A percentile compares a stretch with the other conserved stretches of the same genome.
These are phyloP conservation scores for Fregata magnificens DNA, from an alignment of 2,113 vertebrate genomes.

Conservation along the genomic window DNA sequence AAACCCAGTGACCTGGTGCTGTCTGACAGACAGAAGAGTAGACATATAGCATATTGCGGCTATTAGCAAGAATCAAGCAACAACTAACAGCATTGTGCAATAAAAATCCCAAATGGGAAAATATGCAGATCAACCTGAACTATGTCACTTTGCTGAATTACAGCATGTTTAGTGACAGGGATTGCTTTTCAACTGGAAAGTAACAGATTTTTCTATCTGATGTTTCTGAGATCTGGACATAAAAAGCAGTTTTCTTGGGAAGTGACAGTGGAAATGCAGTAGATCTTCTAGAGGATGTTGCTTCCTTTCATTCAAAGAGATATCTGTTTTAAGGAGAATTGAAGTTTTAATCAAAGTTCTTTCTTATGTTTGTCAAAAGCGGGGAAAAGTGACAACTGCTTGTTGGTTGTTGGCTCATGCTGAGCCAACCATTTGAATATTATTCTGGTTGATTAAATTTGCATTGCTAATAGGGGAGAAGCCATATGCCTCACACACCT, in stretches of 20 bases:
- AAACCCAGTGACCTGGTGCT: not conserved
- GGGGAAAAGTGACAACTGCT: constrained; percentile 11
- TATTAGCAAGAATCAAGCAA: constrained; percentile 21
- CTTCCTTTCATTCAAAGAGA: not conserved
- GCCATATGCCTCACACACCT: constrained; percentile 51
- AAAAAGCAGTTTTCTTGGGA: not conserved
- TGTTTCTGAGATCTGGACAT: not conserved
- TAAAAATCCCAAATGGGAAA: not conserved
- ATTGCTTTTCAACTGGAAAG: constrained; percentile 24
- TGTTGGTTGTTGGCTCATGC: not conserved
- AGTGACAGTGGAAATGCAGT: not conserved
- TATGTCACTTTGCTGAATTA: constrained; percentile 7
- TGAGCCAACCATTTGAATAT: constrained; percentile 38
- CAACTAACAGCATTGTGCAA: not conserved
- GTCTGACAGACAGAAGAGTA: not conserved
- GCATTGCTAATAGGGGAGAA: constrained; percentile 55
- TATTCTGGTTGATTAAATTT: constrained; percentile 64
- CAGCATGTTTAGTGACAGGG: not conserved
- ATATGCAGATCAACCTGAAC: constrained; percentile 36
- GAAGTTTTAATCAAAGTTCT: constrained; percentile 43
- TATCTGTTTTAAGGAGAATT: not conserved
- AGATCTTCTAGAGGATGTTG: not conserved
- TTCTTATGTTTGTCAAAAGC: constrained; percentile 23
- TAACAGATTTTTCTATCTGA: constrained; percentile 2
- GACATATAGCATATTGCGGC: constrained; percentile 16